These are phyloP conservation scores for Scytalopus superciliaris DNA, from an alignment of 2,113 vertebrate species.

Conservation along the genomic window DNA sequence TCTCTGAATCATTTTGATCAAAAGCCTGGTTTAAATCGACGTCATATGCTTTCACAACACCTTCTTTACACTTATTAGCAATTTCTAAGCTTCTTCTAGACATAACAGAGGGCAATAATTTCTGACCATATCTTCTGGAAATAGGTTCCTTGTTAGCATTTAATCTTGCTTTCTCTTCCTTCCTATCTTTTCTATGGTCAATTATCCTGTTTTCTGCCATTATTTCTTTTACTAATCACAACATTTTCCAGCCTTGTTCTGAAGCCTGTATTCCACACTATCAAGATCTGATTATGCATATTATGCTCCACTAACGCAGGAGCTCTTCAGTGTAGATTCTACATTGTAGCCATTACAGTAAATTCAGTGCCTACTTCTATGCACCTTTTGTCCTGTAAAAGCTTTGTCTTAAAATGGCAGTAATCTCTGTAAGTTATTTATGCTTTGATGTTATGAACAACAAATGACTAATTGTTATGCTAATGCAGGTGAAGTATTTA, in stretches of 20 bases:
- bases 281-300: neutral
- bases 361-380: neutral
- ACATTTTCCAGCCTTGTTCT: neutral
- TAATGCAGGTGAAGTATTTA: neutral
- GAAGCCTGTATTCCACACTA: neutral
- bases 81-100: neutral
- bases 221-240: neutral
- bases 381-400: neutral
- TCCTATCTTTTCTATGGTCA: neutral
- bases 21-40: neutral
- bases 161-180: neutral
- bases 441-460: neutral
- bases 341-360: neutral
- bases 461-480: neutral
- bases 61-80: neutral
- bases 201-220: neutral
- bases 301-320: neutral
- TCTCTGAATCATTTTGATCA: neutral
- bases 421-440: neutral
- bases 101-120: rapidly evolving
- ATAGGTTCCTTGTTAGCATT: neutral
- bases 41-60: neutral
- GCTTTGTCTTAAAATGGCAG: neutral
- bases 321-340: neutral
- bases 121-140: neutral